A percentile compares a stretch with the other conserved stretches of the same genome.
Evolutionary conservation across 2,888 invertebrate species (phyloP).

Genomic region (Ernsta delagoae): DNA sequence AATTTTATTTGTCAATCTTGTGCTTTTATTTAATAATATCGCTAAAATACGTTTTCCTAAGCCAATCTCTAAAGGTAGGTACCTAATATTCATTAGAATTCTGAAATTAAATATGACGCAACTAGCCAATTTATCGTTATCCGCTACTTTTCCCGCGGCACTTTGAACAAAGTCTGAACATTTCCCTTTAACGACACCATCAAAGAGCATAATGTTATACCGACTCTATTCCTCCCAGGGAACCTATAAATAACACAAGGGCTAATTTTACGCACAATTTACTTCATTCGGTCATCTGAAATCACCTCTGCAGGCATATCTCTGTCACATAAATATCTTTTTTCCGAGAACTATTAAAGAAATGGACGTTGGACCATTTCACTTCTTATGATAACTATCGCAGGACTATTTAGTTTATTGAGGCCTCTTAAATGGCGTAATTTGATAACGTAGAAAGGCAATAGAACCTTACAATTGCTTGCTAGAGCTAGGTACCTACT

Average conservation of each 20-base stretch:
- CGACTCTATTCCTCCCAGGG: constrained; percentile 26
- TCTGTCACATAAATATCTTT: constrained; percentile 21
- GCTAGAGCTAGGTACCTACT: too few relatives aligned
- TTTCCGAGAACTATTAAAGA: constrained; percentile 10
- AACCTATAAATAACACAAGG: constrained; percentile 33
- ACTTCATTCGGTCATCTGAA: constrained; percentile 34
- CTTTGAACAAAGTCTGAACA: too few relatives aligned
- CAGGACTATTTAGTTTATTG: not conserved
- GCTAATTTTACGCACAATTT: constrained; percentile 37
- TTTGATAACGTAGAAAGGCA: not conserved
- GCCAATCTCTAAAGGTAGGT: too few relatives aligned
- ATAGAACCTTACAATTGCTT: too few relatives aligned
- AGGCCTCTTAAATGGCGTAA: not conserved
- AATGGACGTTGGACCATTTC: not conserved
- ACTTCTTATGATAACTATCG: constrained; percentile 1
- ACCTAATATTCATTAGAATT: too few relatives aligned
- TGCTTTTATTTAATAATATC: too few relatives aligned
- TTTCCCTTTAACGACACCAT: constrained; percentile 30
- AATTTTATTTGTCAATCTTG: too few relatives aligned
- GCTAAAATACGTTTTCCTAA: too few relatives aligned
- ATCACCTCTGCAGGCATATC: constrained; percentile 35
- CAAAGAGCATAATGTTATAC: constrained; percentile 17
- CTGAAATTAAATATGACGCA: too few relatives aligned
- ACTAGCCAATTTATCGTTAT: too few relatives aligned
- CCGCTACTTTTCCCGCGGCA: too few relatives aligned